Conservation (phyloP, 2,888 invertebrate species). For the Chrysotoxum bicinctum region DNA sequence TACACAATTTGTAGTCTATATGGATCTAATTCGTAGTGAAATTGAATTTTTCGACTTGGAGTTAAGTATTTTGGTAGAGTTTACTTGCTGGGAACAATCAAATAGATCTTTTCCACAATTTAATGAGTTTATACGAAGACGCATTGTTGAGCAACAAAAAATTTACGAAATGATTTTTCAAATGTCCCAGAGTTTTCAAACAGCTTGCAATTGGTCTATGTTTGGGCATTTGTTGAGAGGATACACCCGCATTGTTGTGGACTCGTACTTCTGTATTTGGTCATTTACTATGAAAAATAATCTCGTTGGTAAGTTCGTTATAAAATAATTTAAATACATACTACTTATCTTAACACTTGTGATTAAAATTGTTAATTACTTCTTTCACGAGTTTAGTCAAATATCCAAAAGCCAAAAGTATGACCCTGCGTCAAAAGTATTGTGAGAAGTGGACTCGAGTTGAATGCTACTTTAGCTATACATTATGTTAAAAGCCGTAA, state of each 20-base stretch:
- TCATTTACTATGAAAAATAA: neutral
- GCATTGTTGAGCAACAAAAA: constrained; percentile 76
- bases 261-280: constrained; percentile 76
- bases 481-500: too few species aligned
- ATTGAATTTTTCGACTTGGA: constrained; percentile 75
- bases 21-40: constrained; percentile 76
- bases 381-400: too few species aligned
- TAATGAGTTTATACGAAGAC: constrained; percentile 75
- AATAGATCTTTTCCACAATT: constrained; percentile 75
- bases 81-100: constrained; percentile 74
- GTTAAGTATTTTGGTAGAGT: constrained; percentile 75
- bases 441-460: too few species aligned
- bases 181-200: constrained; percentile 75
- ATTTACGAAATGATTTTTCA: constrained; percentile 75
- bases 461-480: too few species aligned
- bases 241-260: constrained; percentile 76
- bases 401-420: too few species aligned
- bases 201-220: constrained; percentile 76
- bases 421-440: too few species aligned
- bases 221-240: constrained; percentile 75
- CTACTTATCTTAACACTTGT: too few species aligned
- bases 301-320: constrained; percentile 25
- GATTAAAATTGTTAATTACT: too few species aligned
- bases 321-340: too few species aligned
- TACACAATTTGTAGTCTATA: constrained; percentile 76